Base-by-base conservation (phyloP, 2,888 invertebrate species). In the Leptinotarsa peninsularis region DNA sequence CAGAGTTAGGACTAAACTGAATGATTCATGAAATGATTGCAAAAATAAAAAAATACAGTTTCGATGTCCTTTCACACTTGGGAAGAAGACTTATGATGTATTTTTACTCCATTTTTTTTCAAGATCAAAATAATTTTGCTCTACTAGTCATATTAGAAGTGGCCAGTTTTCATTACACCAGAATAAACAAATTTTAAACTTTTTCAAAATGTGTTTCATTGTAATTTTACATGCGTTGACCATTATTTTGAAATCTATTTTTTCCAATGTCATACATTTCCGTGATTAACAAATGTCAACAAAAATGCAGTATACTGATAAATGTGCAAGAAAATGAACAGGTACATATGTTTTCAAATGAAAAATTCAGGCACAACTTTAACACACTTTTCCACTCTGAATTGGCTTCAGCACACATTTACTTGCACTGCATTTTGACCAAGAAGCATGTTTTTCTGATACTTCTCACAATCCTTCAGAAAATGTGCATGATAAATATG, bases 331-430 rank as follows among this genome's bases (percentile, higher is more conserved):
- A 79, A 66, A 70, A 74, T 43, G 43, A 79, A 78, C 78, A 81
- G 80, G 81, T 81, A 82, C 72, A 76, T 21, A 67, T 72, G 52
- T 27, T 54, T 54, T 71, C 56, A 66, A 66, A 77, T 77, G 67
- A 75, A 78, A 76, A 76, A 78, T 75, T 71, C 52, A 73, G 66
- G 76, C 80, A 81, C 81, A 81, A 74, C 73, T 76, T 76, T 67
- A 78, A 74, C 80, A 81, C 81, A 76, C 74, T 75, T 79, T 74
- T 75, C 76, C 76, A 80, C 78, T 82, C 78, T 71, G 71, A 82
- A 84, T 83, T 83, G 81, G 86, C 85, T 86, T 86, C 77, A 77
- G 86, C 86, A 86, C 86, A 84, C 80, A 82, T 83, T 82, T 83
- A 83, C 82, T 77, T 78, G 86, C 86, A 87, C 86, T 84, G 85